Percentiles rank a stretch among this genome's conserved stretches.
phyloP scores from a whole-genome alignment of 2,888 invertebrate species.

The Cremastobaeus sp. region DNA sequence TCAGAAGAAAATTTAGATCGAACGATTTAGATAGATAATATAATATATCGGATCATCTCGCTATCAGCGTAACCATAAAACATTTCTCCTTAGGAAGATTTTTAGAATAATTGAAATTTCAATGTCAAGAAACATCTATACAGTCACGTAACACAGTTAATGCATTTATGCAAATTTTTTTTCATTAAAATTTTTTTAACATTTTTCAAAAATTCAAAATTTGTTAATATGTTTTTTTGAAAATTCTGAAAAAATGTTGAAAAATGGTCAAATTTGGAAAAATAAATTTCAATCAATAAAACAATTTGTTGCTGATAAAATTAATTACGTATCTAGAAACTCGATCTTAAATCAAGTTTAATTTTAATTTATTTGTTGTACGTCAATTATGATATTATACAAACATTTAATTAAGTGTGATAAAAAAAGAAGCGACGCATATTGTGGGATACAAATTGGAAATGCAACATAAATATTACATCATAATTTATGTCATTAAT shows the following conservation, averaged over 20 bases:
- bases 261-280: too few relatives aligned
- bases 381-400: conserved; percentile 8
- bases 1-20: background rate
- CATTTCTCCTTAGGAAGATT: background rate
- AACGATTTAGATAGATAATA: too few relatives aligned
- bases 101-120: conserved; percentile 13
- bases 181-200: too few relatives aligned
- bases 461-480: conserved; percentile 24
- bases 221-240: background rate
- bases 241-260: too few relatives aligned
- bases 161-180: background rate
- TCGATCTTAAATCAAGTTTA: too few relatives aligned
- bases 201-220: background rate
- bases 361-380: too few relatives aligned
- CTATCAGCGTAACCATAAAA: background rate
- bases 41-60: background rate
- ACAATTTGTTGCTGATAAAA: too few relatives aligned
- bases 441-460: conserved; percentile 1
- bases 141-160: conserved; percentile 23
- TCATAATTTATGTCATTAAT: conserved; percentile 25
- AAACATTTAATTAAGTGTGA: conserved; percentile 13
- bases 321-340: too few relatives aligned
- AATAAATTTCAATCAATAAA: too few relatives aligned
- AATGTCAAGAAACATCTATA: conserved; percentile 20
- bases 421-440: conserved; percentile 1